Base-by-base conservation (phyloP, 2,888 invertebrate species). In the Torymus auratus region DNA sequence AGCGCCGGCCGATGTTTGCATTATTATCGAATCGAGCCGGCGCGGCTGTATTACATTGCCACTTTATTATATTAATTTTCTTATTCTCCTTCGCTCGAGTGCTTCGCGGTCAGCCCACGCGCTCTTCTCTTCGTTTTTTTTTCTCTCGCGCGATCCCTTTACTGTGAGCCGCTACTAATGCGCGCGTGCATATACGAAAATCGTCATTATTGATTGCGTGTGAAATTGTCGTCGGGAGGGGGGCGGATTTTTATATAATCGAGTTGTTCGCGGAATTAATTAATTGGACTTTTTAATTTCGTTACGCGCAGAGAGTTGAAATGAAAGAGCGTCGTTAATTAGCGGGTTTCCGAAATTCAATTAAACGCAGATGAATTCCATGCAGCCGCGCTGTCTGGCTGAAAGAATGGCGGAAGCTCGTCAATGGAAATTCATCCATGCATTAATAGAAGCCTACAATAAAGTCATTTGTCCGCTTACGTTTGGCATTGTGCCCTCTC, bases 61-160 rank as follows among this genome's bases (percentile, higher is more conserved):
- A 78, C 82, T 78, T 82, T 78, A 78, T 82, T 75, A 78, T 75
- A 82, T 82, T 82, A 78, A 82, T 82, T 82, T 82, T 78, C 81
- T 78, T 61, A 55, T 76, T 72, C 76, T 69, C 69, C 64, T 76
- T 62, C 76, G 74, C 53, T 55, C 80, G 71, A 78, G 60, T 67
- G 80, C 52, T 80, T 76, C 80, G 80, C 61, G 73, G 68, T 69
- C 69, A 41, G 58, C 65, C 15, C 15, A 17, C 28, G 41, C 17
- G 20, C 11, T 55, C 41, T 50, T 15, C 12, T n/a, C 7, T 52
- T 67, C 15, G 12, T 23, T 1, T 13, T 14, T 20, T 69, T 13
- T 52, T 61, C 52, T 52, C 20, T 60, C 71, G 28, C 71, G 28
- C 60, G 14, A 13, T 60, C 70, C 50, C n/a, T 60, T 17, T 60